A percentile compares a stretch with the other conserved stretches of the same genome.
Evolutionary conservation across 2,113 vertebrate species (phyloP).

Genomic region (Lophura nycthemera): DNA sequence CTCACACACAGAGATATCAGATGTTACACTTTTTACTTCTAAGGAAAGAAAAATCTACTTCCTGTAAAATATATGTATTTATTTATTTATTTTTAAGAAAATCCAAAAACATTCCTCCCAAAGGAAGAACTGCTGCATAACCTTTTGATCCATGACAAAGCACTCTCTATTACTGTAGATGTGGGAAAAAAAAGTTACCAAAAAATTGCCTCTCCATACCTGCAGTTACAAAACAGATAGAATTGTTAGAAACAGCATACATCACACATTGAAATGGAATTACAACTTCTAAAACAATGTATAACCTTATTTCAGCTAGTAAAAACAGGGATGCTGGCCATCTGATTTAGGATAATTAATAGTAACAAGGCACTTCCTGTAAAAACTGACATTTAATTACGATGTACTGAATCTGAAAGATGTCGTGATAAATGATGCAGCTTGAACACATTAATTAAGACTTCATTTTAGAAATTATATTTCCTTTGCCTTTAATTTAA

Average conservation of each 20-base stretch:
- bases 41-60: conserved; percentile 32
- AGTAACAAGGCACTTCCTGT: not conserved
- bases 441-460: not conserved
- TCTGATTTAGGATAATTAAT: not conserved
- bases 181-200: not conserved
- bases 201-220: not conserved
- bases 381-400: conserved; percentile 12
- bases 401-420: not conserved
- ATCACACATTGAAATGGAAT: not conserved
- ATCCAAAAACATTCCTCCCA: not conserved
- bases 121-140: conserved; percentile 47
- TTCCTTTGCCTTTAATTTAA: conserved; percentile 3
- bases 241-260: not conserved
- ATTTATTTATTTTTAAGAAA: not conserved
- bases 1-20: not conserved
- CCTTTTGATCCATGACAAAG: conserved; percentile 18
- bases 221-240: not conserved
- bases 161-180: not conserved
- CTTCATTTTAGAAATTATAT: not conserved
- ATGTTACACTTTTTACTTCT: not conserved
- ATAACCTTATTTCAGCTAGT: not conserved
- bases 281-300: not conserved
- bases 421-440: not conserved
- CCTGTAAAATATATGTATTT: conserved; percentile 4
- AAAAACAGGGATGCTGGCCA: not conserved